Conservation (phyloP, 2,888 invertebrate genomes). For the Tenthredo scrophulariae region DNA sequence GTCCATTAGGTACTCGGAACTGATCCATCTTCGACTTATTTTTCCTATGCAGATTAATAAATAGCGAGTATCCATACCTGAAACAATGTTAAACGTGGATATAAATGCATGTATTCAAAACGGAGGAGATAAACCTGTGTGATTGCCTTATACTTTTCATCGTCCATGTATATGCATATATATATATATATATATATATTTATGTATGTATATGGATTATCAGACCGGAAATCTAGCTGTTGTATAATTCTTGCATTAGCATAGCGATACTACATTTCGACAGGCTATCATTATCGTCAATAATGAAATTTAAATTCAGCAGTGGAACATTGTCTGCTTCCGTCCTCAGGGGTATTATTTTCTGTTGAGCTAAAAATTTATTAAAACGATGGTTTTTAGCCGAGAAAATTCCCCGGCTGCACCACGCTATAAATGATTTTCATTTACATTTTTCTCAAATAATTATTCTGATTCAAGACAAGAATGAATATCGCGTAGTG, state of each 20-base stretch:
- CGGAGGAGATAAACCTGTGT: not conserved
- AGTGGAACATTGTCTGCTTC: slow-evolving; percentile 28
- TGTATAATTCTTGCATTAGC: slow-evolving; percentile 44
- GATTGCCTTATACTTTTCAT: slow-evolving; percentile 11
- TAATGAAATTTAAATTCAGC: slow-evolving; percentile 51
- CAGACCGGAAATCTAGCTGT: slow-evolving; percentile 25
- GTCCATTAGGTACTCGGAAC: not conserved
- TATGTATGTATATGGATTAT: slow-evolving; percentile 29
- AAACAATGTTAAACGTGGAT: not conserved
- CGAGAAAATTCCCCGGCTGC: not conserved
- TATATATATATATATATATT: not conserved
- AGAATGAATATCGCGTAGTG: not conserved
- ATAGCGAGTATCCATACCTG: not conserved
- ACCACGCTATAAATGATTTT: not conserved
- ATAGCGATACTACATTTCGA: slow-evolving; percentile 37
- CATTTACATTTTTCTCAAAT: slow-evolving; percentile 22
- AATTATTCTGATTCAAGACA: slow-evolving; percentile 7
- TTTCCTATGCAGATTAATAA: not conserved
- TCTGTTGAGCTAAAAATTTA: slow-evolving; percentile 14
- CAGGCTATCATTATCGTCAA: slow-evolving; percentile 42
- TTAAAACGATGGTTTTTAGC: not conserved
- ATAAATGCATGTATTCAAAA: slow-evolving; percentile 1
- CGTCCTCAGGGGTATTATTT: slow-evolving; percentile 23
- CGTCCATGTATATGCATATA: not conserved
- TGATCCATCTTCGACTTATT: not conserved